Base-by-base conservation (phyloP, 2,888 invertebrate species). In the Drosophila lutescens region DNA sequence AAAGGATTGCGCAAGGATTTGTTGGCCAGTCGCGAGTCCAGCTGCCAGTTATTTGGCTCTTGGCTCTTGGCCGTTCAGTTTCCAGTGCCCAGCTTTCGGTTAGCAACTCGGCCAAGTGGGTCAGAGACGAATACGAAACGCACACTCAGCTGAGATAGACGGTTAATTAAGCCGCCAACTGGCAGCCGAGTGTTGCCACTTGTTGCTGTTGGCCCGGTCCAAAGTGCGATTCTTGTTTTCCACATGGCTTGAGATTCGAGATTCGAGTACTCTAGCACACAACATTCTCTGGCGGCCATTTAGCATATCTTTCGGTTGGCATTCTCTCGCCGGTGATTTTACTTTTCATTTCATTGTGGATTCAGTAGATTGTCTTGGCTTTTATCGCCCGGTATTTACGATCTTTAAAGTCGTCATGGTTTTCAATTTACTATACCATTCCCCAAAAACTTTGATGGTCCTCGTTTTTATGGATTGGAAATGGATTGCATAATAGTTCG, bases 151-250 rank as follows among this genome's bases (percentile, higher is more conserved):
- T 23, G 47, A 63, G 40, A n/a, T 34, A 49, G 43, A 36, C 41
- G 62, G 23, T 47, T 67, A 66, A 66, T 67, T 66, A 66, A 66
- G 54, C 40, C 46, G 55, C 67, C 67, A 67, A 23, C 67, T 32
- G 38, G 40, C 61, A 60, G 61, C 32, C 60, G 6, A 58, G 32
- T 44, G 32, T 44, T 36, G 41, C 55, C 41, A 13, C 38, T 17
- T 15, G 46, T 34, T 8, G 40, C 44, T 55, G 26, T 26, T 26
- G 46, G 40, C 62, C 34, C 17, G 47, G 41, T 61, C 47, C 47
- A 61, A 49, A 41, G 47, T 63, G 62, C 26, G 62, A 43, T 63
- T 63, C 62, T 63, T 63, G 62, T 46, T 40, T 44, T 59, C 34
- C 34, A 41, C 58, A 40, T 40, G 38, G 9, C 26, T 26, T 3